phyloP scores from a whole-genome alignment of 2,113 vertebrate genomes.

The Stegostoma tigrinum region DNA sequence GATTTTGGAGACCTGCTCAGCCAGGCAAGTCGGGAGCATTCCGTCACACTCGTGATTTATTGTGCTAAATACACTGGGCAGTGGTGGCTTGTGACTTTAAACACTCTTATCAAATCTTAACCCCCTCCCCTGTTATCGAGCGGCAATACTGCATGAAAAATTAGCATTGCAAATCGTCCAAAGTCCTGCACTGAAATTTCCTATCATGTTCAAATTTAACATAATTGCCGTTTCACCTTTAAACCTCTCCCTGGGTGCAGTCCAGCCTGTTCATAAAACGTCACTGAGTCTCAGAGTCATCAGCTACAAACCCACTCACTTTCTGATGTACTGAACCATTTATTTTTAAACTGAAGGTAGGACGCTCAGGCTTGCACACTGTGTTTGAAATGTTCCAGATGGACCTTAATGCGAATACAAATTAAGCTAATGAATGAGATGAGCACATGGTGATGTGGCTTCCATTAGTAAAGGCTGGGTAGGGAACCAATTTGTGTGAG shows the following conservation, averaged over 20 bases:
- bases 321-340: not conserved
- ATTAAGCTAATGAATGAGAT: conserved; percentile 28
- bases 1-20: too few relatives aligned
- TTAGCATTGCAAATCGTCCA: not conserved
- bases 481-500: conserved; percentile 21
- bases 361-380: not conserved
- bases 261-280: not conserved
- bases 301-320: not conserved
- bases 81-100: too few relatives aligned
- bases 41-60: too few relatives aligned
- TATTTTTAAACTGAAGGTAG: not conserved
- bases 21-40: too few relatives aligned
- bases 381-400: conserved; percentile 27
- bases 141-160: not conserved
- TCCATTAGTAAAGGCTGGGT: conserved; percentile 8
- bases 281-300: not conserved
- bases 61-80: too few relatives aligned
- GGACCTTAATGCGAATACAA: conserved; percentile 12
- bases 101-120: too few relatives aligned
- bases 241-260: not conserved
- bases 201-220: not conserved
- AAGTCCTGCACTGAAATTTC: not conserved
- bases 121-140: not conserved
- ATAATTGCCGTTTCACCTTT: not conserved
- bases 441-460: not conserved